Percentiles rank a stretch among this genome's conserved stretches.
phyloP scores from a whole-genome alignment of 2,797 vertebrate genomes.

The Pempheris klunzingeri region DNA sequence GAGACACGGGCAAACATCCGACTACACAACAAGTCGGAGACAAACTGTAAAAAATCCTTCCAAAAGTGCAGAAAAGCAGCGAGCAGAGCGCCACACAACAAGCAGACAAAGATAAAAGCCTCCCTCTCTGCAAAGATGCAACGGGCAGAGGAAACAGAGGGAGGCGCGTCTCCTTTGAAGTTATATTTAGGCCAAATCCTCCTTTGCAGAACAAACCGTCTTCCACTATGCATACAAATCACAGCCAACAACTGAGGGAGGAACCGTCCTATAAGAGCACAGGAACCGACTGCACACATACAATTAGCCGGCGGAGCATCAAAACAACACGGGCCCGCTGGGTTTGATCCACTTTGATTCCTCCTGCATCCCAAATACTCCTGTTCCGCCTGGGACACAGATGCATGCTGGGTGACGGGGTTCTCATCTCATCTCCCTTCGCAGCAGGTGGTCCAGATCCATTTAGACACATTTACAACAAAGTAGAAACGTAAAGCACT shows the following conservation, averaged over 20 bases:
- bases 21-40: constrained; percentile 5
- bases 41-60: constrained; percentile 37
- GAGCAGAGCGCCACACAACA: constrained; percentile 32
- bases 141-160: constrained; percentile 44
- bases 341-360: constrained; percentile 22
- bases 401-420: constrained; percentile 17
- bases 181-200: constrained; percentile 78
- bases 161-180: constrained; percentile 65
- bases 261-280: constrained; percentile 32
- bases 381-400: background rate
- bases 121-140: constrained; percentile 40
- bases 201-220: constrained; percentile 66
- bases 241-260: constrained; percentile 47
- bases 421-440: background rate
- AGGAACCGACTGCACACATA: constrained; percentile 6
- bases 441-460: background rate
- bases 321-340: constrained; percentile 10
- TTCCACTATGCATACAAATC: constrained; percentile 61
- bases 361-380: constrained; percentile 12
- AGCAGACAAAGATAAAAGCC: constrained; percentile 64
- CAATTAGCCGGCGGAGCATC: constrained; percentile 45
- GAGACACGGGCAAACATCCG: constrained; percentile 2
- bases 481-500: background rate
- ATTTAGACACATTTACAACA: constrained; percentile 7
- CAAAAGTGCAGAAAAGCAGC: constrained; percentile 23